A percentile compares a stretch with the other conserved stretches of the same genome.
These are phyloP conservation scores for Phymatocera aterrima DNA, from an alignment of 2,888 invertebrate species.

Conservation along the genomic window DNA sequence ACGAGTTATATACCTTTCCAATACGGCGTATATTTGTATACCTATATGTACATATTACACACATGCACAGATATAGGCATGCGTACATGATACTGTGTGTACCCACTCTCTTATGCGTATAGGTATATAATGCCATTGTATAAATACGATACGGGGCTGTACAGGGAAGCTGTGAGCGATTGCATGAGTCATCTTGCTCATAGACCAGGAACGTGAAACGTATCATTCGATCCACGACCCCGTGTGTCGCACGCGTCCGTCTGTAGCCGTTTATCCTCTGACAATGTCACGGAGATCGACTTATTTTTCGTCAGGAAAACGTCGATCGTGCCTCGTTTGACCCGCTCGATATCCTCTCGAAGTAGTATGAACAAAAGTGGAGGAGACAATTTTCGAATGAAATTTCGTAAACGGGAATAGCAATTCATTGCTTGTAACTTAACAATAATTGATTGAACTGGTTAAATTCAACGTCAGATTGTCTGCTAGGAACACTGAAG, in stretches of 20 bases:
- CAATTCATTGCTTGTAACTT: too few species aligned
- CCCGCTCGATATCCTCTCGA: background rate
- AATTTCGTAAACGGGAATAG: too few species aligned
- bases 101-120: too few species aligned
- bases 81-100: background rate
- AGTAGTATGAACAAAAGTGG: background rate
- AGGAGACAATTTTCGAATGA: background rate
- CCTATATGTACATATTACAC: background rate
- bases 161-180: constrained; percentile 37
- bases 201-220: constrained; percentile 32
- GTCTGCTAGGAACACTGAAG: too few species aligned
- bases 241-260: constrained; percentile 4
- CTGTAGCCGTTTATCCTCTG: background rate
- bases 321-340: background rate
- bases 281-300: background rate
- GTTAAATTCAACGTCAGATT: too few species aligned
- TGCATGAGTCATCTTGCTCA: constrained; percentile 40
- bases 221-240: constrained; percentile 3
- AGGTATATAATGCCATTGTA: constrained; percentile 49
- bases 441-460: too few species aligned
- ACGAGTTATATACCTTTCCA: constrained; percentile 17
- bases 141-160: constrained; percentile 60
- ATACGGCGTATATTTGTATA: background rate
- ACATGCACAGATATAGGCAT: background rate
- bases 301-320: background rate